Percentiles rank a stretch among this genome's conserved stretches.
These are phyloP conservation scores for Neostethus bicornis DNA, from an alignment of 2,797 vertebrate species.

Conservation along the genomic window DNA sequence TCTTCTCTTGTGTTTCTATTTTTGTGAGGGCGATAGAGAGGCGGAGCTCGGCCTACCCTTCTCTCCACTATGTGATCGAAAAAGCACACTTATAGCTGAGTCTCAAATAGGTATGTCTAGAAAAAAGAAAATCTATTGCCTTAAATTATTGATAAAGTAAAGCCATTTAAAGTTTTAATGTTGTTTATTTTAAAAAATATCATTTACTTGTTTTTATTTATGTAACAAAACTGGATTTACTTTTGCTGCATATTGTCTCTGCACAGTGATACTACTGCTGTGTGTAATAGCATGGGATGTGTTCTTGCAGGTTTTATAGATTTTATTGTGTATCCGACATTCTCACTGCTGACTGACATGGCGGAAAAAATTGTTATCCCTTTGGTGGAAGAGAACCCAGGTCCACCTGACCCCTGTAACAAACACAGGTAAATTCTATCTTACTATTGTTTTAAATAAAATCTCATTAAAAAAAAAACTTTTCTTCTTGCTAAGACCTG, in stretches of 20 bases:
- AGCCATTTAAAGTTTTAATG: no score
- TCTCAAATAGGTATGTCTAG: constrained; percentile 89
- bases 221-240: no score
- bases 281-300: neutral
- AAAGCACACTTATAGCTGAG: constrained; percentile 89
- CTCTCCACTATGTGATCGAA: constrained; percentile 92
- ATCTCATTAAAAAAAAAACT: no score
- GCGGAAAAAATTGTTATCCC: constrained; percentile 92
- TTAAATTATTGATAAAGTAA: no score
- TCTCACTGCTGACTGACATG: constrained; percentile 92
- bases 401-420: constrained; percentile 76
- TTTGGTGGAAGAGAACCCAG: constrained; percentile 82
- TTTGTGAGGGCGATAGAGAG: constrained; percentile 91
- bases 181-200: no score
- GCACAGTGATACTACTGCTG: neutral
- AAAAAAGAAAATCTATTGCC: constrained; percentile 2
- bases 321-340: constrained; percentile 94
- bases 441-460: no score
- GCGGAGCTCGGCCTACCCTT: constrained; percentile 90
- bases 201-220: no score
- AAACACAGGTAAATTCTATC: constrained; percentile 75
- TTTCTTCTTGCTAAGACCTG: no score
- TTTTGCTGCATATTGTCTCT: neutral
- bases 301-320: constrained; percentile 88
- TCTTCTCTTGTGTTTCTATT: constrained; percentile 65